These are phyloP conservation scores for Eupsilia transversa DNA, from an alignment of 2,888 invertebrate genomes.

Conservation along the genomic window DNA sequence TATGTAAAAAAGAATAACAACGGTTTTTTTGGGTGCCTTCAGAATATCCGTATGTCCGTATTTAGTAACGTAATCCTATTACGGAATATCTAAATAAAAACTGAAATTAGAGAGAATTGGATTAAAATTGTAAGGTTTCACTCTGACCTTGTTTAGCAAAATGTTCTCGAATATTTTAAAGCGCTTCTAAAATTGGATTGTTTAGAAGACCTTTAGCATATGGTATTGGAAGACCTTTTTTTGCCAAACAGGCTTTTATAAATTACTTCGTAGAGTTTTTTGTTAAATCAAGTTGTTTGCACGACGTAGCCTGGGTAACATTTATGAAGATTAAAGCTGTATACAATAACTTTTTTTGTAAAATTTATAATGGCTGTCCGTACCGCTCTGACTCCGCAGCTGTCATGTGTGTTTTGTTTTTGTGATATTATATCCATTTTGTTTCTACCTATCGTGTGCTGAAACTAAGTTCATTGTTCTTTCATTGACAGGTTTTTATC, in stretches of 20 bases:
- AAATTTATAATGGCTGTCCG: not conserved
- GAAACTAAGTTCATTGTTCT: constrained; percentile 3
- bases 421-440: not conserved
- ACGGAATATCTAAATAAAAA: constrained; percentile 38
- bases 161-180: constrained; percentile 49
- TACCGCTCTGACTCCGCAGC: not conserved
- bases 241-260: constrained; percentile 8
- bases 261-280: constrained; percentile 33
- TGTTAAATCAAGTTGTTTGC: constrained; percentile 25
- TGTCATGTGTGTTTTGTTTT: not conserved
- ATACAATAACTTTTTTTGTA: not conserved
- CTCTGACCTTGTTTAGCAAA: constrained; percentile 51
- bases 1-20: not conserved
- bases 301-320: not conserved
- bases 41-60: constrained; percentile 5
- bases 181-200: constrained; percentile 47
- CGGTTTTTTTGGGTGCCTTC: not conserved
- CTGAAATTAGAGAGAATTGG: constrained; percentile 52
- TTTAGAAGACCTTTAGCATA: constrained; percentile 14
- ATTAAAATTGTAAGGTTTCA: constrained; percentile 60
- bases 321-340: constrained; percentile 5
- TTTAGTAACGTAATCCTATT: constrained; percentile 33
- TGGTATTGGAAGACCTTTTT: constrained; percentile 18
- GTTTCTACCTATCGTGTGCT: not conserved
- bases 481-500: constrained; percentile 5